A percentile compares a stretch with the other conserved stretches of the same genome.
These are phyloP conservation scores for Onchidella celtica DNA, from an alignment of 2,888 invertebrate species.

Conservation along the genomic window DNA sequence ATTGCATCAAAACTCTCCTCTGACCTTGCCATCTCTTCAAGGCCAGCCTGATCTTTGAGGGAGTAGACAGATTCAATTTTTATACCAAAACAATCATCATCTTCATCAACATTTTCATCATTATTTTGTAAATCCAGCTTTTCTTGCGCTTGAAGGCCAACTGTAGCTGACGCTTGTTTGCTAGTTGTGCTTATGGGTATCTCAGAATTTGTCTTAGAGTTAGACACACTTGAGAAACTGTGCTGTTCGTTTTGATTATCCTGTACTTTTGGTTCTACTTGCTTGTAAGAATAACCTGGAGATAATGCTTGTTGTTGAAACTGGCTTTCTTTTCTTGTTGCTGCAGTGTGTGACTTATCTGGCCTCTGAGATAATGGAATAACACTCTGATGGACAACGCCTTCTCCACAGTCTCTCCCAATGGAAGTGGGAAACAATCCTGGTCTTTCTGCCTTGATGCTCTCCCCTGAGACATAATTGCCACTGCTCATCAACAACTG, in stretches of 20 bases:
- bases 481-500: not conserved
- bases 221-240: not conserved
- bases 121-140: too few relatives aligned
- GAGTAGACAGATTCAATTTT: conserved; percentile 41
- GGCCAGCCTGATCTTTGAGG: not conserved
- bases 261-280: not conserved
- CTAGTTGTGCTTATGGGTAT: too few relatives aligned
- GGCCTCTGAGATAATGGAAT: too few relatives aligned
- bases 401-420: too few relatives aligned
- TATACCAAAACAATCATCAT: not conserved
- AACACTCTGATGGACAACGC: too few relatives aligned
- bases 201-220: not conserved
- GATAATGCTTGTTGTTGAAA: not conserved
- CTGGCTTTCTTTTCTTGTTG: not conserved
- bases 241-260: too few relatives aligned
- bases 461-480: not conserved
- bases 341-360: too few relatives aligned
- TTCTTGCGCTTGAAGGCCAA: not conserved
- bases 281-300: not conserved
- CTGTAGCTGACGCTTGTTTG: not conserved
- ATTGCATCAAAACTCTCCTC: not conserved
- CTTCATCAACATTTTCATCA: not conserved
- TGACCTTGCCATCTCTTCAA: not conserved
- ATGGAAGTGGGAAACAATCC: too few relatives aligned
- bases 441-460: not conserved